phyloP scores from a whole-genome alignment of 64 coral and sea anemone genomes.

The Cladopsammia gracilis region DNA sequence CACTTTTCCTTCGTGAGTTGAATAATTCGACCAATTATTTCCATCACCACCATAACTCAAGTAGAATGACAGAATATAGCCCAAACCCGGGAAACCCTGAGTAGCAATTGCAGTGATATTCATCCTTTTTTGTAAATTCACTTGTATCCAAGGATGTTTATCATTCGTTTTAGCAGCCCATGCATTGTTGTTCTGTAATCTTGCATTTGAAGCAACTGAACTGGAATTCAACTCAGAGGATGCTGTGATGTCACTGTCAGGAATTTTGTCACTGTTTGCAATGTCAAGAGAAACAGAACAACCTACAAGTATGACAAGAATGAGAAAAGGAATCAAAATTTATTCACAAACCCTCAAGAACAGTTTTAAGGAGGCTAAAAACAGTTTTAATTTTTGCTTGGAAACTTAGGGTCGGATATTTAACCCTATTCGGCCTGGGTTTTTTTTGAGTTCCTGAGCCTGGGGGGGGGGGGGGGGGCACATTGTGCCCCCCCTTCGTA shows the following conservation, averaged over 20 bases:
- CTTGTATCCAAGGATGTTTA: slow-evolving; percentile 45
- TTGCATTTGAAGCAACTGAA: slow-evolving; percentile 12
- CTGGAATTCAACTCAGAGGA: slow-evolving; percentile 23
- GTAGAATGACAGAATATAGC: slow-evolving; percentile 24
- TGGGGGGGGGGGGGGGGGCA: too few species aligned
- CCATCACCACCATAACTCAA: slow-evolving; percentile 30
- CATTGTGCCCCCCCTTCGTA: too few species aligned
- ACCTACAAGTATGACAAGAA: neutral
- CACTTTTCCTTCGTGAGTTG: neutral
- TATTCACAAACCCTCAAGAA: too few species aligned
- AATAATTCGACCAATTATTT: slow-evolving; percentile 34
- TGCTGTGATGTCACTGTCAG: slow-evolving; percentile 19
- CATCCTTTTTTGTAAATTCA: neutral
- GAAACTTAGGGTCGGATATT: too few species aligned
- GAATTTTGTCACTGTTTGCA: neutral
- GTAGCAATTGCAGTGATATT: slow-evolving; percentile 39
- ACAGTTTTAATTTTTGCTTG: too few species aligned
- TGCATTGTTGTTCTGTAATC: slow-evolving; percentile 22
- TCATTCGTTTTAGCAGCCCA: slow-evolving; percentile 23
- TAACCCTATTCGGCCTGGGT: too few species aligned
- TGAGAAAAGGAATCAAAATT: too few species aligned
- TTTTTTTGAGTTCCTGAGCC: too few species aligned
- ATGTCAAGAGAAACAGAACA: slow-evolving; percentile 18
- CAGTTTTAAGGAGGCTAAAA: too few species aligned
- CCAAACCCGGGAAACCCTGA: neutral